These are phyloP conservation scores for Lasioglossum morio DNA, from an alignment of 2,888 invertebrate genomes.

Conservation along the genomic window DNA sequence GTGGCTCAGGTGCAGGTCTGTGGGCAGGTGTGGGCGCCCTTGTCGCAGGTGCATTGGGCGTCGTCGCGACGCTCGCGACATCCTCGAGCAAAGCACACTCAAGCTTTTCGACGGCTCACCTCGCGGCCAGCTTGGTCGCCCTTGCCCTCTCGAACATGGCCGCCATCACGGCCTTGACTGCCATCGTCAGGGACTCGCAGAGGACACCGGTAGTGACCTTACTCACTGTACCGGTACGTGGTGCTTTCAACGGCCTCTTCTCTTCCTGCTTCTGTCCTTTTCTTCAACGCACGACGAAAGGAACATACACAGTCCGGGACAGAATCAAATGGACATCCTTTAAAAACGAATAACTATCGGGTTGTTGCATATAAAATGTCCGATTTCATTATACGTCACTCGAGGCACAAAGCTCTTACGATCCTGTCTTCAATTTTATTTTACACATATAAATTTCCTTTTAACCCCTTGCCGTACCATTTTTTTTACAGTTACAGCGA, in stretches of 20 bases:
- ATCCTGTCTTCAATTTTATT: too few relatives aligned
- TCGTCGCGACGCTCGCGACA: constrained; percentile 85
- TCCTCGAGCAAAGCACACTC: constrained; percentile 74
- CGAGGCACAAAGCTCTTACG: too few relatives aligned
- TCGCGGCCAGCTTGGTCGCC: constrained; percentile 86
- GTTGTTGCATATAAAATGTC: too few relatives aligned
- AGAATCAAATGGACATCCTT: neutral
- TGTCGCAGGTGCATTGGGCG: constrained; percentile 87
- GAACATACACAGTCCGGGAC: neutral
- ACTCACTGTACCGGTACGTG: constrained; percentile 77
- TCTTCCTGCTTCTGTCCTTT: constrained; percentile 8
- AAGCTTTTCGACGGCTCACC: constrained; percentile 86
- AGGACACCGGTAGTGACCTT: constrained; percentile 78
- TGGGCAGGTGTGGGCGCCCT: constrained; percentile 89
- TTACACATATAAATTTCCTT: too few relatives aligned
- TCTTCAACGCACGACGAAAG: neutral
- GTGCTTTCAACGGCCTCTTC: constrained; percentile 26
- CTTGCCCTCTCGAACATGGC: constrained; percentile 83
- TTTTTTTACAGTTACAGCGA: too few relatives aligned
- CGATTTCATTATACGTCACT: too few relatives aligned
- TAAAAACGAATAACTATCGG: too few relatives aligned
- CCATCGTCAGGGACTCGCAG: constrained; percentile 87
- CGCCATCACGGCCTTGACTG: constrained; percentile 82
- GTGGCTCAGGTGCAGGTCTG: constrained; percentile 88
- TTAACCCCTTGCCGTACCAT: too few relatives aligned